phyloP scores from a whole-genome alignment of 2,888 invertebrate species.

The Podotricha telesiphe region DNA sequence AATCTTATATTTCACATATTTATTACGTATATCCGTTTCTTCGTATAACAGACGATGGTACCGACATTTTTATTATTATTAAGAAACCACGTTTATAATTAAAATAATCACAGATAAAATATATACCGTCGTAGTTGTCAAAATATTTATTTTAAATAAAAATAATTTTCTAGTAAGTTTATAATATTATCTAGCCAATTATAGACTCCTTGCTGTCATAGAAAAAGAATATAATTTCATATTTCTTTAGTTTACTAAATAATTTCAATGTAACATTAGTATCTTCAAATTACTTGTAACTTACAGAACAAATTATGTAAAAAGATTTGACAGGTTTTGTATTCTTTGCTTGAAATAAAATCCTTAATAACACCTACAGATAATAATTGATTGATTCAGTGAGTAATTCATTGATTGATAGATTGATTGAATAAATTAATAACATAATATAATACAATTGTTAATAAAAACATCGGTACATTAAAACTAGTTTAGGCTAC shows the following conservation, averaged over 20 bases:
- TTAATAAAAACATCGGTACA: constrained; percentile 41
- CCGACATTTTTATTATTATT: constrained; percentile 41
- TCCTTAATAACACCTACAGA: too few species aligned
- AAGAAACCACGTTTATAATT: constrained; percentile 9
- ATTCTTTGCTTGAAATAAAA: too few species aligned
- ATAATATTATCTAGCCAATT: too few species aligned
- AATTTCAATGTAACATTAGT: too few species aligned
- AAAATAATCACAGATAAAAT: constrained; percentile 35
- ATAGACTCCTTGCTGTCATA: too few species aligned
- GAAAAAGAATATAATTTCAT: too few species aligned
- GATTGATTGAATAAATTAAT: not conserved
- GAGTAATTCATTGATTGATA: not conserved
- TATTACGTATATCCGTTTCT: constrained; percentile 80
- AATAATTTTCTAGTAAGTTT: not conserved
- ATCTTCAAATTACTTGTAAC: too few species aligned
- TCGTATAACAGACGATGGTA: constrained; percentile 63
- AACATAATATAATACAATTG: not conserved
- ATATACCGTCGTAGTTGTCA: constrained; percentile 9
- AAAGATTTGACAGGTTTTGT: too few species aligned
- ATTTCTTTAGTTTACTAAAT: too few species aligned
- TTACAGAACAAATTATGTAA: too few species aligned
- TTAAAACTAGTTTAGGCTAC: constrained; percentile 38
- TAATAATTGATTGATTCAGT: not conserved
- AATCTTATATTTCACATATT: constrained; percentile 59
- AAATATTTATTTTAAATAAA: not conserved